Evolutionary conservation across 2,797 vertebrate genomes (phyloP).

Genomic region (Orientallactaga sibirica): DNA sequence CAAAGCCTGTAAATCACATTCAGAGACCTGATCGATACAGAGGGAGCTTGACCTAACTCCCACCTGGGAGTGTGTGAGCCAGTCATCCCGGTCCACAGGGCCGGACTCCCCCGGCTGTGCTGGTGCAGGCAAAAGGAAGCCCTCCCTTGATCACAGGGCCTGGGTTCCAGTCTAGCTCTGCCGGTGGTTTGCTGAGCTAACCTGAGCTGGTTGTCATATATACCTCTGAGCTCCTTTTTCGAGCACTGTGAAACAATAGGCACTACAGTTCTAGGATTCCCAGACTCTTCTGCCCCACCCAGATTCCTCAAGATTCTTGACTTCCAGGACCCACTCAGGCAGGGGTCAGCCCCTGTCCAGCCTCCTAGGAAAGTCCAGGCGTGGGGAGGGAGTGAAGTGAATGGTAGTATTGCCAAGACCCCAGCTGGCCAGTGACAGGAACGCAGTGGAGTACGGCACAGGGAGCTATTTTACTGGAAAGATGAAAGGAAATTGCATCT

Average conservation of each 20-base stretch:
- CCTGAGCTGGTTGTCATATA: background rate
- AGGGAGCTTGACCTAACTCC: background rate
- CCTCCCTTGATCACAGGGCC: background rate
- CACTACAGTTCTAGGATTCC: background rate
- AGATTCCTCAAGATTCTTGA: background rate
- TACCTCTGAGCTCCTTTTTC: conserved; percentile 48
- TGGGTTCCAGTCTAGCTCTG: background rate
- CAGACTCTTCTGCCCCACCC: background rate
- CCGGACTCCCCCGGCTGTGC: background rate
- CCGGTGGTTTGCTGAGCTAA: background rate
- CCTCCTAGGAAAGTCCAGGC: background rate
- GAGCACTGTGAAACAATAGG: background rate
- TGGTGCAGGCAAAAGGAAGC: background rate
- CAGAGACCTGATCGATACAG: background rate
- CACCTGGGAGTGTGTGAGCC: background rate
- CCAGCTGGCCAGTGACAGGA: conserved; percentile 80
- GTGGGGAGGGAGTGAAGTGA: background rate
- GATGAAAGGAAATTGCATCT: conserved; percentile 87
- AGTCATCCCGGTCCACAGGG: too few species aligned
- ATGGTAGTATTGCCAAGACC: conserved; percentile 38
- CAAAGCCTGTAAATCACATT: background rate
- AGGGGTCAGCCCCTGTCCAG: background rate
- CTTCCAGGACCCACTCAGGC: background rate
- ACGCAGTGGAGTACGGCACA: conserved; percentile 74
- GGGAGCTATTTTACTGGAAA: conserved; percentile 87